Evolutionary conservation across 1,140 invertebrate species (phyloP), one percentile per base, ranked within the genome.

Genomic region (Drosophila tsacasi): DNA sequence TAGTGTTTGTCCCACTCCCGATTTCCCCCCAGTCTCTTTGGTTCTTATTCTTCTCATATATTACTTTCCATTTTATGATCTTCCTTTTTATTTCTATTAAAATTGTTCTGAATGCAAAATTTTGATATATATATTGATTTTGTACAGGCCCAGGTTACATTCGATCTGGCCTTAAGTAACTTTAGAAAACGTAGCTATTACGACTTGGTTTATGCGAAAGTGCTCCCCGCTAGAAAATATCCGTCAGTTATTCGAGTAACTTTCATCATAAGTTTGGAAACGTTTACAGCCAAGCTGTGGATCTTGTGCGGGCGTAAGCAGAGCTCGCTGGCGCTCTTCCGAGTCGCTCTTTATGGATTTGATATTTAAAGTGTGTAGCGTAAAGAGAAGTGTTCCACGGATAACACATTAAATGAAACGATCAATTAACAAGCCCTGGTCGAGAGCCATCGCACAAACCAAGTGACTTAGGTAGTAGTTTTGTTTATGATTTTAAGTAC

Each of bases 51-150:
- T 49, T 35, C 35, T 42, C 81, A 87, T 80, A 69, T 44, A 57
- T 39, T 39, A 25, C 39, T 13, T 57, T 39, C 54, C 81, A 90
- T 90, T 76, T 61, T 74, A 42, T 67, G 62, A 73, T 75, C 72
- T 62, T 63, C 25, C 30, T 27, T 27, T 57, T 61, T 27, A 54
- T 60, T 61, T 65, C 76, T 74, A 83, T 91, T 82, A 72, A 91
- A 91, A 89, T 92, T 91, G 91, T 92, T 92, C 91, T 92, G 91
- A 92, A 92, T 92, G 91, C 91, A 83, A 91, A 90, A 86, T 83
- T 85, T 76, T 23, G 19, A 58, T 42, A 30, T 47, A 63, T 47
- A 64, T 49, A 55, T 69, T 74, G 23, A 44, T 46, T 73, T 25
- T 50, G 57, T 75, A 54, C 42, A 68, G 61, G 47, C 47, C 21